phyloP scores from a whole-genome alignment of 2,888 invertebrate genomes.

The Lagria hirta region DNA sequence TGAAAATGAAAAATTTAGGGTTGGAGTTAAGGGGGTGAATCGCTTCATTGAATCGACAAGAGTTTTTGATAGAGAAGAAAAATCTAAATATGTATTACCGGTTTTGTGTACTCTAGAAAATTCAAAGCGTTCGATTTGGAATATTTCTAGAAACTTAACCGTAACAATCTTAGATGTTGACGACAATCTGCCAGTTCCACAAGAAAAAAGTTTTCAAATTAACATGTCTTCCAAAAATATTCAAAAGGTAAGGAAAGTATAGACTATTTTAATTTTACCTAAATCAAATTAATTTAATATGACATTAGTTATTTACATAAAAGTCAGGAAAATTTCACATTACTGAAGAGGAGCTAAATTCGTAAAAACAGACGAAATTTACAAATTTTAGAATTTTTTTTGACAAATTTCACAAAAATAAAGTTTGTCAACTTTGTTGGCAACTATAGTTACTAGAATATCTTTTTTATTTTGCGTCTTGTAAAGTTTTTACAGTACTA shows the following conservation, averaged over 20 bases:
- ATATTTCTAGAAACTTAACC: slow-evolving; percentile 44
- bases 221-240: slow-evolving; percentile 41
- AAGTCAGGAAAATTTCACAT: no score
- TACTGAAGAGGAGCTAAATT: no score
- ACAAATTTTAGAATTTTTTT: no score
- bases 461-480: no score
- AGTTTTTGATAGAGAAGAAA: slow-evolving; percentile 45
- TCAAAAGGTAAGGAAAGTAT: slow-evolving; percentile 43
- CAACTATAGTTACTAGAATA: no score
- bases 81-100: slow-evolving; percentile 40
- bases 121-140: slow-evolving; percentile 46
- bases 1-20: slow-evolving; percentile 17
- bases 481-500: no score
- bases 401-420: no score
- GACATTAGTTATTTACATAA: no score
- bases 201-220: slow-evolving; percentile 47
- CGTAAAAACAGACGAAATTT: no score
- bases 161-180: slow-evolving; percentile 59
- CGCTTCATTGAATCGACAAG: slow-evolving; percentile 48
- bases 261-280: no score
- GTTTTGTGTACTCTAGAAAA: slow-evolving; percentile 54
- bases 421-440: no score
- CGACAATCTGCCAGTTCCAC: slow-evolving; percentile 54
- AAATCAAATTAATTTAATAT: no score
- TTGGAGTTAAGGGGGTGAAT: slow-evolving; percentile 14